phyloP scores from a whole-genome alignment of 2,888 invertebrate species.

The Lissonota sp. region DNA sequence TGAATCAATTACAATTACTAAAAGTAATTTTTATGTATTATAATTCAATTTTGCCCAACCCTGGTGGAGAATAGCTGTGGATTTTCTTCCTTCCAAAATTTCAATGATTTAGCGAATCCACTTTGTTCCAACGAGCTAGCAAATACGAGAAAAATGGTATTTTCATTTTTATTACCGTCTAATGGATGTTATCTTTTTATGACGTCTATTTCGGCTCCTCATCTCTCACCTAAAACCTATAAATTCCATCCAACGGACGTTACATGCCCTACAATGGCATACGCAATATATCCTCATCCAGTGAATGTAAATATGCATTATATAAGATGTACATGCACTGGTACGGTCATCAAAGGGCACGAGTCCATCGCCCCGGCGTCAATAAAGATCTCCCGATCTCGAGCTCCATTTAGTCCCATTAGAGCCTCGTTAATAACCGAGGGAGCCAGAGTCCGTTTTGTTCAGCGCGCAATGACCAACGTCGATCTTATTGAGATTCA shows the following conservation, averaged over 20 bases:
- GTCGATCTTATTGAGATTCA: conserved; percentile 32
- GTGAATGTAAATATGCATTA: not conserved
- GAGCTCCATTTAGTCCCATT: conserved; percentile 62
- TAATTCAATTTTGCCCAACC: too few relatives aligned
- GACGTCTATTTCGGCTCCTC: too few relatives aligned
- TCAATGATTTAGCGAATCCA: too few relatives aligned
- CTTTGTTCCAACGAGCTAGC: too few relatives aligned
- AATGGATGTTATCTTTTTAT: not conserved
- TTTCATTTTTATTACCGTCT: not conserved
- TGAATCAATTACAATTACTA: too few relatives aligned
- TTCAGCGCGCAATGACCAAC: conserved; percentile 32
- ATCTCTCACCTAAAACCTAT: not conserved
- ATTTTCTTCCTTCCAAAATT: too few relatives aligned
- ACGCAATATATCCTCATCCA: not conserved
- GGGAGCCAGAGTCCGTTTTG: conserved; percentile 51
- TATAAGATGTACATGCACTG: not conserved
- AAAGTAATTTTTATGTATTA: too few relatives aligned
- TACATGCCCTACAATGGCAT: not conserved
- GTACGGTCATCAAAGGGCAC: conserved; percentile 6
- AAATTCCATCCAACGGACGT: not conserved
- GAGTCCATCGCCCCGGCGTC: conserved; percentile 46
- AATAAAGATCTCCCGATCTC: conserved; percentile 50
- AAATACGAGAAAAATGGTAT: not conserved
- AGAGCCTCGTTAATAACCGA: conserved; percentile 60
- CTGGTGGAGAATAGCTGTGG: too few relatives aligned